These are phyloP conservation scores for Drosophila saltans DNA, from an alignment of 1,140 invertebrate species.

Conservation along the genomic window DNA sequence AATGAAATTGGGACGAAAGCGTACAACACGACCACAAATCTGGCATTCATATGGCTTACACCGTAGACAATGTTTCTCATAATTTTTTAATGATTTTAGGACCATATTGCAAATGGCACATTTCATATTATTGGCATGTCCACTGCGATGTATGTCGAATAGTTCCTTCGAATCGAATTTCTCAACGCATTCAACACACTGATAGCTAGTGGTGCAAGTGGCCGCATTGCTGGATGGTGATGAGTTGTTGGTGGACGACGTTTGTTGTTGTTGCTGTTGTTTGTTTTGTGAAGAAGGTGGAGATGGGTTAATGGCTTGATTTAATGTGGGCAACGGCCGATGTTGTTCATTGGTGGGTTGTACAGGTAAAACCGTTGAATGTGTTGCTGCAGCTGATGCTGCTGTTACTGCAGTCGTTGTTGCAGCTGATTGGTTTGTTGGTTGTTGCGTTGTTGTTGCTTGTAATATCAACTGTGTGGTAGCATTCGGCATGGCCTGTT, in stretches of 20 bases:
- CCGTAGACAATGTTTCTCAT: slow-evolving; percentile 81
- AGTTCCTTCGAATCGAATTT: slow-evolving; percentile 81
- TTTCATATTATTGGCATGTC: slow-evolving; percentile 82
- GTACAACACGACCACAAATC: slow-evolving; percentile 80
- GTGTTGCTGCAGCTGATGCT: slow-evolving; percentile 19
- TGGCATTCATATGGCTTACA: slow-evolving; percentile 83
- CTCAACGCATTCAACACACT: slow-evolving; percentile 78
- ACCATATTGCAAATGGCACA: slow-evolving; percentile 83
- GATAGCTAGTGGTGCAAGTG: slow-evolving; percentile 63
- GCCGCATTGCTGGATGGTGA: slow-evolving; percentile 16
- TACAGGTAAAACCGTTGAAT: slow-evolving; percentile 4
- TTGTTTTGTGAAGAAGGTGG: slow-evolving; percentile 33
- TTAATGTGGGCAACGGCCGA: slow-evolving; percentile 18
- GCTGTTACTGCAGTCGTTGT: slow-evolving; percentile 22
- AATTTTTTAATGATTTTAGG: slow-evolving; percentile 77
- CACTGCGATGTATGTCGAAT: slow-evolving; percentile 79
- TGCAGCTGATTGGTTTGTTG: slow-evolving; percentile 33
- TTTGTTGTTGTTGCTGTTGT: slow-evolving; percentile 26
- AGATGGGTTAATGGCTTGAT: slow-evolving; percentile 24
- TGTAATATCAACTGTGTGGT: slow-evolving; percentile 76
- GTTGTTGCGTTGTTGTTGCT: slow-evolving; percentile 36
- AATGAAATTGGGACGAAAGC: slow-evolving; percentile 79
- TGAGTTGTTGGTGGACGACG: slow-evolving; percentile 18
- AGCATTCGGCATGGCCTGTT: slow-evolving; percentile 54
- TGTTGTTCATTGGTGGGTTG: slow-evolving; percentile 23